Evolutionary conservation across 2,797 vertebrate species (phyloP).

Genomic region (Paratrypauchen microcephalus): DNA sequence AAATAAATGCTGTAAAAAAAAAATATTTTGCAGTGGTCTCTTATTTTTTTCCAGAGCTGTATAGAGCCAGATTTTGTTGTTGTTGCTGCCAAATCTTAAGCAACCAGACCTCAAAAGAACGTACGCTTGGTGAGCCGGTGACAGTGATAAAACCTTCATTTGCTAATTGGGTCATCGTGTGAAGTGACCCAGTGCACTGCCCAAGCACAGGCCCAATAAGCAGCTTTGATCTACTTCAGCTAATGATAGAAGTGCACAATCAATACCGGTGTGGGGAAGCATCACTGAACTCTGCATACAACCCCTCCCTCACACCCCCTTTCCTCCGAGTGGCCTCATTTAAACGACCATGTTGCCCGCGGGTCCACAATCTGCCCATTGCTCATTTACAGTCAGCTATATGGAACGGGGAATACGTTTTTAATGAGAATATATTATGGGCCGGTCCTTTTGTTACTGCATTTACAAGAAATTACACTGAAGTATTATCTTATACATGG

Average conservation of each 20-base stretch:
- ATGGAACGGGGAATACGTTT: constrained; percentile 26
- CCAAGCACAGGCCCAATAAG: constrained; percentile 25
- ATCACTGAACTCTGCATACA: constrained; percentile 32
- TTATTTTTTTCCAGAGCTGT: too few relatives aligned
- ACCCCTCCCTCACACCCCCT: constrained; percentile 5
- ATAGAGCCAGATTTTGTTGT: background rate
- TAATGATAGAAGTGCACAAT: constrained; percentile 55
- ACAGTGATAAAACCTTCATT: constrained; percentile 18
- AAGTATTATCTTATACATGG: background rate
- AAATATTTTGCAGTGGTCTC: too few relatives aligned
- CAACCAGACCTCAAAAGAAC: background rate
- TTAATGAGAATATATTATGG: constrained; percentile 10
- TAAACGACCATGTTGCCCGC: constrained; percentile 29
- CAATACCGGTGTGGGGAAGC: constrained; percentile 57
- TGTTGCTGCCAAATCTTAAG: background rate
- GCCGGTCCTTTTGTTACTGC: constrained; percentile 26
- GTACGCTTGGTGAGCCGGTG: constrained; percentile 3
- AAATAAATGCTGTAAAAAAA: too few relatives aligned
- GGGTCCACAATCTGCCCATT: constrained; percentile 42
- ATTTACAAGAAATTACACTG: background rate
- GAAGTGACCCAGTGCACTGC: constrained; percentile 51
- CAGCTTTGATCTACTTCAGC: constrained; percentile 43
- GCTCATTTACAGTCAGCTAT: constrained; percentile 42
- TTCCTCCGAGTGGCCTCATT: constrained; percentile 48
- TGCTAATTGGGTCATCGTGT: constrained; percentile 43